Percentiles rank a stretch among this genome's conserved stretches.
Evolutionary conservation across 1,140 invertebrate species (phyloP).

Genomic region (Tetragonula clypearis): DNA sequence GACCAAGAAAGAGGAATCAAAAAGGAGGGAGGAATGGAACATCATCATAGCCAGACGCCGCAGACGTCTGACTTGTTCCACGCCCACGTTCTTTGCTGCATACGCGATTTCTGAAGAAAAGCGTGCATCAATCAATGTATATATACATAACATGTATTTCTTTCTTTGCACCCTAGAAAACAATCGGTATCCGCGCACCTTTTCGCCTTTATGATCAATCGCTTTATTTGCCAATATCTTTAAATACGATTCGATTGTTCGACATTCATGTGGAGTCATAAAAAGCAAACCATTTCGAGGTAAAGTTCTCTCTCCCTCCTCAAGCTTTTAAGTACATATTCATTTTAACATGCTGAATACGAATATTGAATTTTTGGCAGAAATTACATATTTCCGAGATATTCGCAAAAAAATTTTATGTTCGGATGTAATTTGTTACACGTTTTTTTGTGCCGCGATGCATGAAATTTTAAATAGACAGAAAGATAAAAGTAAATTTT

Average conservation of each 20-base stretch:
- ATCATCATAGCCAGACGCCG: conserved; percentile 50
- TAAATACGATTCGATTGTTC: neutral
- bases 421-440: too few species aligned
- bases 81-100: conserved; percentile 56
- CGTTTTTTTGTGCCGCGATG: too few species aligned
- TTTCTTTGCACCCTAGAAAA: neutral
- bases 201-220: too few species aligned
- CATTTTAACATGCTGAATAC: too few species aligned
- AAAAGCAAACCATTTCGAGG: neutral
- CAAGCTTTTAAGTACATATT: too few species aligned
- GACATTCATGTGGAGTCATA: neutral
- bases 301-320: too few species aligned
- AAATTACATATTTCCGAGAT: too few species aligned
- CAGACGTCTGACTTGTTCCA: conserved; percentile 62
- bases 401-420: too few species aligned
- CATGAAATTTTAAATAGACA: too few species aligned
- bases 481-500: too few species aligned
- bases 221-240: neutral
- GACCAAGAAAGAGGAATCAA: neutral
- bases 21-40: conserved; percentile 7
- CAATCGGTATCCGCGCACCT: too few species aligned
- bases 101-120: conserved; percentile 54
- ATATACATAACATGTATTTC: neutral
- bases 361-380: too few species aligned
- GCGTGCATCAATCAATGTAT: conserved; percentile 49